phyloP scores from a whole-genome alignment of 2,797 vertebrate genomes.

The Tapirus indicus region DNA sequence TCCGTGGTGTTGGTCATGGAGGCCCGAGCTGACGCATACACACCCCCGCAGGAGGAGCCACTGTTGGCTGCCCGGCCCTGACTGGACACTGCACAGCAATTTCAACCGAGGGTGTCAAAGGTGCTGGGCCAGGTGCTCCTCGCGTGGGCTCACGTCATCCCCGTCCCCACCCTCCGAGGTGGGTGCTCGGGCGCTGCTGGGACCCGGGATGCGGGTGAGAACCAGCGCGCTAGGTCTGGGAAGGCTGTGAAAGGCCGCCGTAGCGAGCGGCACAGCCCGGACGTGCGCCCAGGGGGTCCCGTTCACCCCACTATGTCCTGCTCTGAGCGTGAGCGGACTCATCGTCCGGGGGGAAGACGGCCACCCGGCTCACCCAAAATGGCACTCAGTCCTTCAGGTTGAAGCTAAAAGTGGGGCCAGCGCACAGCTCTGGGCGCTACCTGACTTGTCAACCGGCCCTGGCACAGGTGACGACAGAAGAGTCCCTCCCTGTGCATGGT shows the following conservation, averaged over 20 bases:
- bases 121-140: not conserved
- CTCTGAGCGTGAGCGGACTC: rapidly evolving
- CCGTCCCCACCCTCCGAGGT: rapidly evolving
- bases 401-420: not conserved
- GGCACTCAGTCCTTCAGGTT: not conserved
- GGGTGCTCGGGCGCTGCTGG: rapidly evolving
- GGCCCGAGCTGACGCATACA: rapidly evolving
- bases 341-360: rapidly evolving
- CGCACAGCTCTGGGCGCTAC: not conserved
- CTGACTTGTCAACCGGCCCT: not conserved
- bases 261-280: rapidly evolving
- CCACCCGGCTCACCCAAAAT: rapidly evolving
- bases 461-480: rapidly evolving
- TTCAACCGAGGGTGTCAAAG: not conserved
- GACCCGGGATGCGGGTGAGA: not conserved
- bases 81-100: rapidly evolving
- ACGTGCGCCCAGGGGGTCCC: rapidly evolving
- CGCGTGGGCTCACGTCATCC: rapidly evolving
- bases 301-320: rapidly evolving
- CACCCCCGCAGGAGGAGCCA: not conserved
- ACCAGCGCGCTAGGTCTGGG: rapidly evolving
- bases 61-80: too few relatives aligned
- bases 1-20: rapidly evolving
- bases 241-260: not conserved
- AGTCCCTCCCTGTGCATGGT: rapidly evolving